Percentiles rank a stretch among this genome's conserved stretches.
Conservation (phyloP, 2,797 vertebrate genomes). For the Ctenopoma kingsleyae region DNA sequence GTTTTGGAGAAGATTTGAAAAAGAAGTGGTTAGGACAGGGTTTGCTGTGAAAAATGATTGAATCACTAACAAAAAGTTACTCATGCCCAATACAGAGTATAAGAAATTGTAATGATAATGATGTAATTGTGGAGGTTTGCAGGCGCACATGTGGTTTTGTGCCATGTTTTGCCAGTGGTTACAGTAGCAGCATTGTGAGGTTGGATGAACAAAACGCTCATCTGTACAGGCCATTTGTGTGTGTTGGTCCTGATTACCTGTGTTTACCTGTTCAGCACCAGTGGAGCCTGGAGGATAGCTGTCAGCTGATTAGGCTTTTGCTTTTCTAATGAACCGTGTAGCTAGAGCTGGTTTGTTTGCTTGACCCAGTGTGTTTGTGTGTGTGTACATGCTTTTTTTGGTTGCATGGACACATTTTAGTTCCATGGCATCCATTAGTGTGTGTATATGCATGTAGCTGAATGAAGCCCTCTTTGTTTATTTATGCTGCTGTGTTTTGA, state of each 20-base stretch:
- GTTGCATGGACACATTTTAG: neutral
- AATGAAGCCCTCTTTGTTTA: neutral
- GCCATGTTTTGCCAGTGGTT: no score
- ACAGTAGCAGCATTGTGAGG: no score
- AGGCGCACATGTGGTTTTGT: no score
- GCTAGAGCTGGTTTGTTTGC: constrained; percentile 19
- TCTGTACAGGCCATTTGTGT: neutral
- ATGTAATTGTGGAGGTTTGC: no score
- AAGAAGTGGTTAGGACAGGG: no score
- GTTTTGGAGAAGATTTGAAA: no score
- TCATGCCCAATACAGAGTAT: no score
- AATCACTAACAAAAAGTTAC: no score
- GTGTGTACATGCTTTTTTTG: neutral
- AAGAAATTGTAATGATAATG: no score
- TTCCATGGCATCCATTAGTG: no score
- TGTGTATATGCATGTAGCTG: neutral
- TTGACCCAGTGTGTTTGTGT: neutral
- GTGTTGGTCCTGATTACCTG: constrained; percentile 20
- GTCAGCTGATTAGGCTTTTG: constrained; percentile 20
- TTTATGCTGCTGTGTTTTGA: neutral
- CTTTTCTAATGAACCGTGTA: constrained; percentile 33
- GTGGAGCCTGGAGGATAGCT: constrained; percentile 15
- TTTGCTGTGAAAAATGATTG: no score
- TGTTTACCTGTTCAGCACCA: constrained; percentile 42
- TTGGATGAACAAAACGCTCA: no score